Conservation (phyloP, 2,888 invertebrate genomes). For the Pterobdella sp. region DNA sequence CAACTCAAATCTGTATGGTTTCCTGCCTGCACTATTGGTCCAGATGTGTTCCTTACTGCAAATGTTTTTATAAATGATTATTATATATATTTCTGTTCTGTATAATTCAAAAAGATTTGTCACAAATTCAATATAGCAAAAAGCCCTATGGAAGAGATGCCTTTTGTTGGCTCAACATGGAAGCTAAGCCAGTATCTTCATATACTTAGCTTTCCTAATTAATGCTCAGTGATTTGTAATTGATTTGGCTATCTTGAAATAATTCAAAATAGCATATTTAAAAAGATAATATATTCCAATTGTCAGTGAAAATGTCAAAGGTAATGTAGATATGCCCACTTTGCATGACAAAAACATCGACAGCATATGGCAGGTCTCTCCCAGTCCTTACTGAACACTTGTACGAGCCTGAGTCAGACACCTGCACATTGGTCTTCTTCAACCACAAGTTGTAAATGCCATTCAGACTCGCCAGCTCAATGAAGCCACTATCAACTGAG, state of each 20-base stretch:
- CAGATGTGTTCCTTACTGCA: constrained; percentile 12
- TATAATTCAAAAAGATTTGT: not conserved
- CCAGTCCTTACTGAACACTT: constrained; percentile 21
- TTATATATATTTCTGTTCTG: not conserved
- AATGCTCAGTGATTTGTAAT: not conserved
- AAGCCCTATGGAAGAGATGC: too few species aligned
- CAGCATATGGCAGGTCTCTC: constrained; percentile 18
- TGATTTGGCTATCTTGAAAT: not conserved
- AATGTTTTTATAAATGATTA: too few species aligned
- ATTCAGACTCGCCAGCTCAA: not conserved
- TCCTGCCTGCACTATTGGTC: constrained; percentile 15
- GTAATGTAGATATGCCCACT: constrained; percentile 11
- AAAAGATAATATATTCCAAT: too few species aligned
- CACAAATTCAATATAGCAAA: not conserved
- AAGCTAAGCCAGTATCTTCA: too few species aligned
- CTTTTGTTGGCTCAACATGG: too few species aligned
- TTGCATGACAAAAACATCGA: constrained; percentile 29
- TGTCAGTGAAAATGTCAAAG: too few species aligned
- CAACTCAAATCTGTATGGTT: constrained; percentile 20
- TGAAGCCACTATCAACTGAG: constrained; percentile 11
- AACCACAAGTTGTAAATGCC: constrained; percentile 18
- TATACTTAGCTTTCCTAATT: not conserved
- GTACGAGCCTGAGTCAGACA: constrained; percentile 28
- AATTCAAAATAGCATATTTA: not conserved
- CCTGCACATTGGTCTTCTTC: constrained; percentile 19